A percentile compares a stretch with the other conserved stretches of the same genome.
These are phyloP conservation scores for Centropus bengalensis DNA, from an alignment of 2,113 vertebrate species.

Conservation along the genomic window DNA sequence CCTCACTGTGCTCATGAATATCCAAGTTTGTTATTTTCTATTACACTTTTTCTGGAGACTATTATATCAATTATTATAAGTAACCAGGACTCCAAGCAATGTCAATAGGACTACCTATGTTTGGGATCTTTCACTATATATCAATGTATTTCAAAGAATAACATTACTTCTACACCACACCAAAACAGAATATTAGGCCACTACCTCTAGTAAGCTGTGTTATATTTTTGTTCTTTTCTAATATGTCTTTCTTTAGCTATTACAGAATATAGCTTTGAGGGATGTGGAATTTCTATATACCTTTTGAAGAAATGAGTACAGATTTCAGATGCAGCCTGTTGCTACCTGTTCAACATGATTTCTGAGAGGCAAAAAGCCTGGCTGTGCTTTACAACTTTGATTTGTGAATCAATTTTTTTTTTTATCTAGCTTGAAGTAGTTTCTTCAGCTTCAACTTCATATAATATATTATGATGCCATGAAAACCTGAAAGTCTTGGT, in stretches of 20 bases:
- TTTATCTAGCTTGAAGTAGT: neutral
- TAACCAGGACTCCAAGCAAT: neutral
- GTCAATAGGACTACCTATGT: neutral
- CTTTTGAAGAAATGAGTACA: conserved; percentile 20
- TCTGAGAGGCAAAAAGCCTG: conserved; percentile 10
- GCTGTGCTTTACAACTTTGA: neutral
- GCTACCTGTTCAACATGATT: neutral
- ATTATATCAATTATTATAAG: neutral
- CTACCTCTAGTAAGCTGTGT: neutral
- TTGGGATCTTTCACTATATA: neutral
- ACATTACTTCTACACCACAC: neutral
- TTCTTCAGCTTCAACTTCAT: neutral
- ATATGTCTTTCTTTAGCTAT: neutral
- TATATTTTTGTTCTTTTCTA: conserved; percentile 2
- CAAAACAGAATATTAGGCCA: neutral
- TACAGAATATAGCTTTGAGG: neutral
- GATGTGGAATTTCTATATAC: neutral
- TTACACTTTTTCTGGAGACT: neutral
- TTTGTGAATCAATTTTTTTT: conserved; percentile 35
- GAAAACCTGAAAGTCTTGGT: neutral
- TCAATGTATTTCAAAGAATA: neutral
- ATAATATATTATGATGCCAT: neutral
- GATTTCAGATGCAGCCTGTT: conserved; percentile 5
- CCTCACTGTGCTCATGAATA: neutral
- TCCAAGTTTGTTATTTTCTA: neutral